Percentiles rank a stretch among this genome's conserved stretches.
phyloP scores from a whole-genome alignment of 2,797 vertebrate genomes.

The Gallinago solitaria region DNA sequence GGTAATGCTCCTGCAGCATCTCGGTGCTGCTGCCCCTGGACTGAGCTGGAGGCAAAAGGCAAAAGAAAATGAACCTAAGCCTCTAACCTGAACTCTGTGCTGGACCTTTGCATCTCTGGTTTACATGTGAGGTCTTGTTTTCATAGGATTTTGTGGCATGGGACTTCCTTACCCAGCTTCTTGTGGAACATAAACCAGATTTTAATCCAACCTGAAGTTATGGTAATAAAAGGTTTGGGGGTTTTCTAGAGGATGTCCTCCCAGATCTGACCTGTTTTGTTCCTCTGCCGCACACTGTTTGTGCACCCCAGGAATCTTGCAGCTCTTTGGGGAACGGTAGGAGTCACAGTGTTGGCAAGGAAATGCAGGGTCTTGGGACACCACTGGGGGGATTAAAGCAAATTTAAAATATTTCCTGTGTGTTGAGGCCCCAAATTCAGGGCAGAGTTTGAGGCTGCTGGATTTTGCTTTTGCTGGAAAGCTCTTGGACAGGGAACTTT shows the following conservation, averaged over 20 bases:
- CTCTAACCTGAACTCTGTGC: not conserved
- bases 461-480: not conserved
- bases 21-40: not conserved
- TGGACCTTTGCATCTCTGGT: not conserved
- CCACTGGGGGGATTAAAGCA: not conserved
- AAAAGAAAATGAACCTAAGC: not conserved
- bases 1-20: not conserved
- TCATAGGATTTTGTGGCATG: not conserved
- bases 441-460: not conserved
- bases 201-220: not conserved
- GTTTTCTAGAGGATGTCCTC: not conserved
- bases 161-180: not conserved
- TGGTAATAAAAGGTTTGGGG: not conserved
- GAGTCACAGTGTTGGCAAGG: not conserved
- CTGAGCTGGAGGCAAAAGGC: not conserved
- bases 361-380: not conserved
- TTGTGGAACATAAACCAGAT: not conserved
- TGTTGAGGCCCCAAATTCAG: not conserved
- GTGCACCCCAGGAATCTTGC: not conserved
- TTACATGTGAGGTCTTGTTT: not conserved
- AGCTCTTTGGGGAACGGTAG: not conserved
- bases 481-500: not conserved
- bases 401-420: not conserved
- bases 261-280: not conserved
- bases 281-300: not conserved